Percentiles rank a stretch among this genome's conserved stretches.
phyloP scores from a whole-genome alignment of 2,113 vertebrate genomes.

The Echinops telfairi region DNA sequence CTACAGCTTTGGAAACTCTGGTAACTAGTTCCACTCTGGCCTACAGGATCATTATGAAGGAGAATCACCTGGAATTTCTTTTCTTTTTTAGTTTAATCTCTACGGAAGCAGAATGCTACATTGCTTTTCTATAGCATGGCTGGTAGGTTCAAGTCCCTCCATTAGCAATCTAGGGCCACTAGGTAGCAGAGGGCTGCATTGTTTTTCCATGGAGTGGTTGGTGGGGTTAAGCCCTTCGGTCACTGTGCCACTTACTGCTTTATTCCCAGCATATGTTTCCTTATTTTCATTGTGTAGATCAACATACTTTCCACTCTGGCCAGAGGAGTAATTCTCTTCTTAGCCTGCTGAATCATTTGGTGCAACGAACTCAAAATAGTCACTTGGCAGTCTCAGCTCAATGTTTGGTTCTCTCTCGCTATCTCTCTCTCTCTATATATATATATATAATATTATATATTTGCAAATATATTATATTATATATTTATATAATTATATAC shows the following conservation, averaged over 20 bases:
- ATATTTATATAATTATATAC: too few relatives aligned
- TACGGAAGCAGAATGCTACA: not conserved
- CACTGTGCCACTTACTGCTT: not conserved
- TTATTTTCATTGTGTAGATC: not conserved
- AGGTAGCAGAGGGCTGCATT: too few relatives aligned
- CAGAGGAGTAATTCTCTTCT: not conserved
- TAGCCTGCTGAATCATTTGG: not conserved
- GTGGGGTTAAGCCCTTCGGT: not conserved
- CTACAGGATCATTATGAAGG: not conserved
- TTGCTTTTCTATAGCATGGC: not conserved
- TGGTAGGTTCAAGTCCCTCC: not conserved
- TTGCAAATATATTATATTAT: too few relatives aligned
- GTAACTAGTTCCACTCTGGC: not conserved
- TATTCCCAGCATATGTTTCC: not conserved
- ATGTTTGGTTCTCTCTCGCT: not conserved
- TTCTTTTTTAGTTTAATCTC: too few relatives aligned
- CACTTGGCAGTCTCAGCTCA: not conserved
- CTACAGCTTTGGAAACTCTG: too few relatives aligned
- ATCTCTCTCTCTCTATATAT: too few relatives aligned
- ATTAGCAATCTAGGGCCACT: not conserved
- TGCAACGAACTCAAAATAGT: not conserved
- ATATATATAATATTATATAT: not conserved
- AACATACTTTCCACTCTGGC: not conserved
- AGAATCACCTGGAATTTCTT: not conserved
- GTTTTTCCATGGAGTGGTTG: too few relatives aligned